Base-by-base conservation (phyloP, 1,140 invertebrate species). In the Harpegnathos saltator region DNA sequence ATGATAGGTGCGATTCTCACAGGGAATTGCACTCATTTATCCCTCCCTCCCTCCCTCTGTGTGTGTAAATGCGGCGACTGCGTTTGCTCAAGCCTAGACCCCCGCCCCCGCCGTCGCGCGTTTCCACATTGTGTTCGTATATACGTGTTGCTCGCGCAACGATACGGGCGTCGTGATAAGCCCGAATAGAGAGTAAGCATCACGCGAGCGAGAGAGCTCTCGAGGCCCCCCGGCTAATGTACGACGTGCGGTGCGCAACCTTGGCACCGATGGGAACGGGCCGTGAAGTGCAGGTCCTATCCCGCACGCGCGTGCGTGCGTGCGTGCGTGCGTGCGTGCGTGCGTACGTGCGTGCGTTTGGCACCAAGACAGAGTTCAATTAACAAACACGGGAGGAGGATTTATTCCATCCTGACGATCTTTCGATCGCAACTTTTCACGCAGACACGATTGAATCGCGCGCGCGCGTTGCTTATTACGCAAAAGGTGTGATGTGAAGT, bases 181-280 rank as follows among this genome's bases (percentile, higher is more conserved):
- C 61, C n/a, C 19, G 22, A 15, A n/a, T n/a, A 52, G 58, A 15
- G 33, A 24, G 62, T 50, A 52, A 75, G 84, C 50, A 77, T 83
- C 82, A 84, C 66, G 82, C 65, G 75, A 85, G 82, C 63, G 66
- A 56, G 58, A 5, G 1, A 33, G 44, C 63, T n/a, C 69, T 80
- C 69, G 50, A n/a, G 50, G 14, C 38, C 58, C 44, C 68, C 52
- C 73, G 48, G 77, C 74, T 83, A 82, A 83, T 74, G 82, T 66
- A 77, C 62, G 62, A 85, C 85, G 85, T 89, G 90, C n/a, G n/a
- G n/a, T n/a, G 80, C 75, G 85, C 91, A 92, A 93, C 92, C 92
- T 93, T 92, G 92, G 92, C 92, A 93, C 92, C 91, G 89, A 93
- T 93, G 91, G 90, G 92, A 92, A 92, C 90, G 87, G 92, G 89